phyloP scores from a whole-genome alignment of 1,140 invertebrate species.

The Cyrtorhinus lividipennis region DNA sequence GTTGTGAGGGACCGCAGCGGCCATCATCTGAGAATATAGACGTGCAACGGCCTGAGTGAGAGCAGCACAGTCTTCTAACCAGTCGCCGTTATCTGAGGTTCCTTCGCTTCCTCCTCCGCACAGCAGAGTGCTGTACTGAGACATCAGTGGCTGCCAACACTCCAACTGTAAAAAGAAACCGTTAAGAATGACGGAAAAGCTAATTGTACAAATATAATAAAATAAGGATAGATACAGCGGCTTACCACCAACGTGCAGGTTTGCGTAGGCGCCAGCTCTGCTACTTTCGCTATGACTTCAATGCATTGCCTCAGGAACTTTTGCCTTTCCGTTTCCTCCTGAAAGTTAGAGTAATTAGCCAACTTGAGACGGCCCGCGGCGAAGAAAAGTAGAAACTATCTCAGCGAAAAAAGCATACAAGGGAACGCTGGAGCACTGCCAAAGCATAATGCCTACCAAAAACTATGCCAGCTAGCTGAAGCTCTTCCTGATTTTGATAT shows the following conservation, averaged over 20 bases:
- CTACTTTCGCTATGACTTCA: constrained; percentile 67
- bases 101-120: constrained; percentile 16
- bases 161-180: constrained; percentile 34
- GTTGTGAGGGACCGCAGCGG: constrained; percentile 22
- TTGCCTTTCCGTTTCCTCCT: constrained; percentile 83
- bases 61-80: constrained; percentile 44
- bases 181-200: too few relatives aligned
- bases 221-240: too few relatives aligned
- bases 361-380: too few relatives aligned
- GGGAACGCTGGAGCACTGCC: too few relatives aligned
- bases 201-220: too few relatives aligned
- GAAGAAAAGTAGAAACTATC: too few relatives aligned
- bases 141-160: constrained; percentile 33
- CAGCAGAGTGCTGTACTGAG: constrained; percentile 21
- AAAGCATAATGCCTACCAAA: too few relatives aligned
- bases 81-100: constrained; percentile 23
- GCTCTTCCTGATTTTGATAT: too few relatives aligned
- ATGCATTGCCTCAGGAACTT: constrained; percentile 69
- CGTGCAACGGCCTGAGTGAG: constrained; percentile 44
- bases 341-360: constrained; percentile 27
- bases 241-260: constrained; percentile 55
- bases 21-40: constrained; percentile 36
- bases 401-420: too few relatives aligned
- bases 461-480: too few relatives aligned
- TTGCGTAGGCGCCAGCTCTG: constrained; percentile 58